Conservation (phyloP, 1,140 invertebrate genomes). For the Drosophila nasuta region DNA sequence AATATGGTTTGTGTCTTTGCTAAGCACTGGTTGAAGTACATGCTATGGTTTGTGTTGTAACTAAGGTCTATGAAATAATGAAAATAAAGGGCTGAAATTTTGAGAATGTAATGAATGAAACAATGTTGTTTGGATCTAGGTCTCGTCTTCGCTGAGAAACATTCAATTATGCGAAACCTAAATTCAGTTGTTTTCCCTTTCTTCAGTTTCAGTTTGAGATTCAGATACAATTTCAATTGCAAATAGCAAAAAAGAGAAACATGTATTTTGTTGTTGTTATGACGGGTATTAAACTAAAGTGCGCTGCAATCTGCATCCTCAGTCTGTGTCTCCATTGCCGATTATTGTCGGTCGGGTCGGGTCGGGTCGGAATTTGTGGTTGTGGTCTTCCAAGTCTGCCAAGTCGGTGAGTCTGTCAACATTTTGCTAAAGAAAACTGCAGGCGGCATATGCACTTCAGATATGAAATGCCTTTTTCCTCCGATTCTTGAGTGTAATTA, state of each 20-base stretch:
- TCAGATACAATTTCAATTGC: neutral
- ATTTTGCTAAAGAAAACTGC: conserved; percentile 38
- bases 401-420: conserved; percentile 17
- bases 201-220: conserved; percentile 14
- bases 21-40: too few species aligned
- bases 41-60: too few species aligned
- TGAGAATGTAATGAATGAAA: too few species aligned
- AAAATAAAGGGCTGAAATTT: too few species aligned
- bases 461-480: conserved; percentile 80
- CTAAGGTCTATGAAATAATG: too few species aligned
- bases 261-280: neutral
- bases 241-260: too few species aligned
- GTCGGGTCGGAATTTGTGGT: neutral
- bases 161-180: conserved; percentile 8
- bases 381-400: neutral
- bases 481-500: conserved; percentile 78
- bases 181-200: conserved; percentile 5
- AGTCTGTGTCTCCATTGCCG: conserved; percentile 10
- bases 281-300: conserved; percentile 50
- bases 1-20: too few species aligned
- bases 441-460: conserved; percentile 43
- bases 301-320: conserved; percentile 40
- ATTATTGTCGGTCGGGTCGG: neutral
- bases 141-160: neutral
- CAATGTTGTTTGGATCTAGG: neutral